Percentiles rank a stretch among this genome's conserved stretches.
Evolutionary conservation across 1,140 invertebrate species (phyloP).

Genomic region (Micrasema minimum): DNA sequence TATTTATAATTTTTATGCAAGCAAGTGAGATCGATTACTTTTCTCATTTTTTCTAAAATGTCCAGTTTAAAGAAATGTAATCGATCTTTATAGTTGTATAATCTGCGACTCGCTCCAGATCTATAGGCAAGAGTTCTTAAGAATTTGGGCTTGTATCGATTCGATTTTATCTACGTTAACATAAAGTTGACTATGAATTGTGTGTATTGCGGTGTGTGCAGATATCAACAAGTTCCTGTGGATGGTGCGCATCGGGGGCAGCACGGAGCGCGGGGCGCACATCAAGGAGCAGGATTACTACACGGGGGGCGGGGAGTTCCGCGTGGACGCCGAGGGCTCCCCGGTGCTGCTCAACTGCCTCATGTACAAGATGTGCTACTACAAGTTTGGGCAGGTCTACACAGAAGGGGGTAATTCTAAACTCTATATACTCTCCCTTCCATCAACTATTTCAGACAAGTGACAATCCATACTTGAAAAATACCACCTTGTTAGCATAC

Average conservation of each 20-base stretch:
- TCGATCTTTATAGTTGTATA: no score
- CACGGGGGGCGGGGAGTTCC: constrained; percentile 92
- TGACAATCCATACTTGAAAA: no score
- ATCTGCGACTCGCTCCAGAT: no score
- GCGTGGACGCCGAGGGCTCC: constrained; percentile 92
- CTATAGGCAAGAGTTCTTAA: no score
- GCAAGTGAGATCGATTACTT: no score
- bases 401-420: constrained; percentile 84
- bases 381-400: constrained; percentile 92
- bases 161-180: no score
- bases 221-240: constrained; percentile 99
- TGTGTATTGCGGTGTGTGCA: constrained; percentile 56
- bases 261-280: constrained; percentile 92
- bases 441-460: no score
- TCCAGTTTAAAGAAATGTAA: no score
- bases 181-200: neutral
- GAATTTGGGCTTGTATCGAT: no score
- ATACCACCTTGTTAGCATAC: no score
- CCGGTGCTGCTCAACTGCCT: constrained; percentile 88
- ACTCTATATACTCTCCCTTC: neutral
- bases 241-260: constrained; percentile 99
- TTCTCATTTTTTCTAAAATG: no score
- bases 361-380: constrained; percentile 98
- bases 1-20: no score
- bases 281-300: constrained; percentile 98